Evolutionary conservation across 2,113 vertebrate genomes (phyloP).

Genomic region (Ciconia boyciana): DNA sequence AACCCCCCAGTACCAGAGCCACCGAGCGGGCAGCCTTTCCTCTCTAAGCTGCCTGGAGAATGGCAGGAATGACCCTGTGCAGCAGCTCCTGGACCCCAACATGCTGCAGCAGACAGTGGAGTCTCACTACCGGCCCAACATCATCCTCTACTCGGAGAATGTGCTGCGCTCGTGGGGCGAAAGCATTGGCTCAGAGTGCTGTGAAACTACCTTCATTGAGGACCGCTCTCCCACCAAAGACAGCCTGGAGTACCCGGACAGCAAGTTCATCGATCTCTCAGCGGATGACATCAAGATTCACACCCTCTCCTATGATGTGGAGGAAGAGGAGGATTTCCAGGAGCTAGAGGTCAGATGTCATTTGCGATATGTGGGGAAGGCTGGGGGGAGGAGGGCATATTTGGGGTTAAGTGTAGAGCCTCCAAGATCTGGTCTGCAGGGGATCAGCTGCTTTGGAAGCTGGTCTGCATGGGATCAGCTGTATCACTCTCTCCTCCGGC

Average conservation of each 20-base stretch:
- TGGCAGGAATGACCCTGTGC: constrained; percentile 59
- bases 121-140: constrained; percentile 78
- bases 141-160: constrained; percentile 86
- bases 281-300: constrained; percentile 86
- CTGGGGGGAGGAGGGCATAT: not conserved
- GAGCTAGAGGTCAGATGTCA: constrained; percentile 87
- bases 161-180: constrained; percentile 84
- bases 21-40: constrained; percentile 50
- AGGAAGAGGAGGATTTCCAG: constrained; percentile 91
- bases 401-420: not conserved
- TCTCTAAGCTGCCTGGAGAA: constrained; percentile 56
- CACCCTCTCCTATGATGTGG: constrained; percentile 88
- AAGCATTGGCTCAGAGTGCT: constrained; percentile 78
- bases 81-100: constrained; percentile 88
- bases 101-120: constrained; percentile 80
- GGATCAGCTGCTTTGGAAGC: not conserved
- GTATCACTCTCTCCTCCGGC: not conserved
- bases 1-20: constrained; percentile 82
- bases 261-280: constrained; percentile 84
- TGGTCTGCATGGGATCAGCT: not conserved
- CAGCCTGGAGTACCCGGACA: constrained; percentile 78
- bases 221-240: constrained; percentile 80
- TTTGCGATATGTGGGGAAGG: not conserved
- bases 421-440: not conserved
- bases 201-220: constrained; percentile 94